Conservation (phyloP, 2,888 invertebrate species). For the Aradus depressus region DNA sequence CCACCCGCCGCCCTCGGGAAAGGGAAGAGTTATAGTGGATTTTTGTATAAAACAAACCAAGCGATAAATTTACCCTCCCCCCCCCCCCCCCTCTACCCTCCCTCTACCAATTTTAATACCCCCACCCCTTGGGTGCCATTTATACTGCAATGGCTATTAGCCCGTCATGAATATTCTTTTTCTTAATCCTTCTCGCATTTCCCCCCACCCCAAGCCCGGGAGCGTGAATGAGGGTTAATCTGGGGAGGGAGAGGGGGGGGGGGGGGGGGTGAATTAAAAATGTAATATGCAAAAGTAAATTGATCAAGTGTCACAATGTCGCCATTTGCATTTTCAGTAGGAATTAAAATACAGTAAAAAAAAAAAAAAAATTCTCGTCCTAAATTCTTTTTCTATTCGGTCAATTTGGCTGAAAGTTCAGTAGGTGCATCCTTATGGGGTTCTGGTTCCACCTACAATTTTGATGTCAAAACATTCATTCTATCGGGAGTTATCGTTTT, state of each 20-base stretch:
- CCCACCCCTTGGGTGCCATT: background rate
- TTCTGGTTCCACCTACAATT: no score
- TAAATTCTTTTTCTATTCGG: no score
- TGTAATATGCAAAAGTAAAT: background rate
- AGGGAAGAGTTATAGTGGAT: constrained; percentile 2
- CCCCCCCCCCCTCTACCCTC: no score
- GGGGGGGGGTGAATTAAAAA: no score
- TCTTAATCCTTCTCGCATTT: background rate
- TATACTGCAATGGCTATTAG: background rate
- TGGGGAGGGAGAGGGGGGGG: no score
- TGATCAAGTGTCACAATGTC: background rate
- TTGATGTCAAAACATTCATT: no score
- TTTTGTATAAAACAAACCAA: constrained; percentile 22
- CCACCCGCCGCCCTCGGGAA: background rate
- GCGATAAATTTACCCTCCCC: constrained; percentile 16
- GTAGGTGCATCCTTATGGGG: no score
- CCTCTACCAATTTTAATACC: background rate
- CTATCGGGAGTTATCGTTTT: no score
- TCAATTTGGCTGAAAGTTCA: no score
- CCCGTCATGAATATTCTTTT: background rate
- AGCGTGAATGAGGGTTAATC: no score
- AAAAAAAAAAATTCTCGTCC: no score
- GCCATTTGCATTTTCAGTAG: background rate
- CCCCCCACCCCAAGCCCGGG: background rate
- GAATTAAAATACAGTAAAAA: no score